Evolutionary conservation across 2,797 vertebrate genomes (phyloP), one percentile per base, ranked within the genome.

Genomic region (Eidolon dupreanum): DNA sequence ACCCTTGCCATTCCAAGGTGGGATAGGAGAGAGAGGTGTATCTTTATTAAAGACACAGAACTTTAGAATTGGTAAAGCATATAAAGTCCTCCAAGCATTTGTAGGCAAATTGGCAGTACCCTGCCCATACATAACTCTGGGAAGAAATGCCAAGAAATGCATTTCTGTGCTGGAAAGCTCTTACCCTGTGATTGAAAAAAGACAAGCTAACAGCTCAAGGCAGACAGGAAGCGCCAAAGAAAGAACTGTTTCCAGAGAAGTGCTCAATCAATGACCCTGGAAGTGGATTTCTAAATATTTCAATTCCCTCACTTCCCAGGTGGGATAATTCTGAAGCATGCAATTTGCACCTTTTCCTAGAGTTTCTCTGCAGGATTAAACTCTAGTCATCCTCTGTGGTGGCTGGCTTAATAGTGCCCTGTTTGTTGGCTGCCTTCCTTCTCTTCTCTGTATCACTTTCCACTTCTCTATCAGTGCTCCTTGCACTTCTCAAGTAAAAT

Each of bases 221-320:
- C 26, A 88, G 53, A 22, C 38, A 74, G 13, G 68, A 85, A 7
- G 20, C 11, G 5, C 16, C 11, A 59, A 61, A 28, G 26, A 83
- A 94, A 78, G 61, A 57, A 53, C 12, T 68, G 19, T 88, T 90
- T 84, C 77, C 55, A 74, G 68, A 90, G 53, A 96, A n/a, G 41
- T 65, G 36, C n/a, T 89, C 41, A 63, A 75, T 20, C 53, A 49
- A 38, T 61, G 68, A 89, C 53, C 74, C 53, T 41, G 41, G 78
- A 85, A 83, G 24, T 36, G 19, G 9, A 28, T 61, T 3, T 82
- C 49, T 38, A 86, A 75, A 36, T 36, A 78, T 8, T 77, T 12
- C 33, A 63, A 6, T 36, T 70, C 33, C 8, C 8, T 77, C 16
- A 3, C 11, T 43, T 43, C 85, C 53, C 20, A 24, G 31, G 89